Evolutionary conservation across 1,140 invertebrate genomes (phyloP).

Genomic region (Vanessa atalanta): DNA sequence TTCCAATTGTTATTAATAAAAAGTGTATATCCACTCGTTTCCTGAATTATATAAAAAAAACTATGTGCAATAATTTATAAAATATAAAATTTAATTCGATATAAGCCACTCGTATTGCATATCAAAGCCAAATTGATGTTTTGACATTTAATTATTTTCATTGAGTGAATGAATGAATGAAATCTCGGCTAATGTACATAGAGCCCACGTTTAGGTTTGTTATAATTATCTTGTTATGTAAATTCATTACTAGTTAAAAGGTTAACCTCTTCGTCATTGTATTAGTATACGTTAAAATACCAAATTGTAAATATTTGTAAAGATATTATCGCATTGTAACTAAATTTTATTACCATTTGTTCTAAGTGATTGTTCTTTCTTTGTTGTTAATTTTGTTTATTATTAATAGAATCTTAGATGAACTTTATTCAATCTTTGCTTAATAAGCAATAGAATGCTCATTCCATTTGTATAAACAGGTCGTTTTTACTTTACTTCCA

Average conservation of each 20-base stretch:
- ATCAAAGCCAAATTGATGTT: constrained; percentile 70
- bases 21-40: constrained; percentile 33
- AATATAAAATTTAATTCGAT: constrained; percentile 45
- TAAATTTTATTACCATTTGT: constrained; percentile 80
- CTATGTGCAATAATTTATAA: constrained; percentile 58
- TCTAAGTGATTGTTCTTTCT: constrained; percentile 77
- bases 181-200: constrained; percentile 64
- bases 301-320: constrained; percentile 80
- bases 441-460: constrained; percentile 57
- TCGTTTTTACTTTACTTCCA: constrained; percentile 28
- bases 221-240: constrained; percentile 74
- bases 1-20: constrained; percentile 27
- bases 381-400: constrained; percentile 79
- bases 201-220: constrained; percentile 51
- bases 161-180: constrained; percentile 45
- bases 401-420: constrained; percentile 62
- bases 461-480: constrained; percentile 51
- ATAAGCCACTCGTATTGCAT: constrained; percentile 61
- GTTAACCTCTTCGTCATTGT: constrained; percentile 70
- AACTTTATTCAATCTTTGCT: constrained; percentile 47
- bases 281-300: constrained; percentile 79
- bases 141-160: constrained; percentile 45
- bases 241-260: constrained; percentile 57
- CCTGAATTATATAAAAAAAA: constrained; percentile 45
- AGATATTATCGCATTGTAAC: constrained; percentile 77